Evolutionary conservation across 1,140 invertebrate genomes (phyloP), one percentile per base, ranked within the genome.

Genomic region (Ridgeia piscesae): DNA sequence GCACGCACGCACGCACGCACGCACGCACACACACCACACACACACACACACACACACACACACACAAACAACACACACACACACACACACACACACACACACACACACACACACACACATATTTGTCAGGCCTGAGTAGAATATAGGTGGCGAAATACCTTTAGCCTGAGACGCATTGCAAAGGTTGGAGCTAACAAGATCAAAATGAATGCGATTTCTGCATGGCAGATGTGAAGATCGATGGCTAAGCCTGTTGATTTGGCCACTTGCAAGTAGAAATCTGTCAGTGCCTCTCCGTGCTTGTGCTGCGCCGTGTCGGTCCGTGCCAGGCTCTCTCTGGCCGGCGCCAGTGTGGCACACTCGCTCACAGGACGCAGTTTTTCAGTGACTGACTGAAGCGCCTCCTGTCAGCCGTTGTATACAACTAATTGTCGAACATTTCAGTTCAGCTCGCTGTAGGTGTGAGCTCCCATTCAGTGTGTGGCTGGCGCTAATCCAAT

Each of bases 211-310:
- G 58, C 58, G 58, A 77, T 77, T 77, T 77, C 58, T 27, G 58
- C 27, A 4, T 77, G 58, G 58, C 58, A 77, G 58, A 77, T 77
- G 58, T 77, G 58, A 77, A 77, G 58, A 77, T 77, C 58, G 58
- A 77, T 77, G 58, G 27, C 58, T 77, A 77, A 31, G 58, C 58
- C 58, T 77, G 58, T 77, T 77, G 58, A 77, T 77, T 77, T 77
- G 58, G 58, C 58, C 58, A 77, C 58, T 77, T 77, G 58, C 58
- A 77, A 77, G 58, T 77, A 77, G 58, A 77, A 77, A 77, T 77
- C 58, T 77, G 58, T 77, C 58, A 77, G 58, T 77, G 58, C 14
- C 58, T 77, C 58, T 77, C 58, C 27, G 58, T 77, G 27, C 27
- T 77, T 31, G 58, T 6, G 58, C 58, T 31, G 42, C 27, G 4